These are phyloP conservation scores for Nephrotoma appendiculata DNA, from an alignment of 2,888 invertebrate species.

Conservation along the genomic window DNA sequence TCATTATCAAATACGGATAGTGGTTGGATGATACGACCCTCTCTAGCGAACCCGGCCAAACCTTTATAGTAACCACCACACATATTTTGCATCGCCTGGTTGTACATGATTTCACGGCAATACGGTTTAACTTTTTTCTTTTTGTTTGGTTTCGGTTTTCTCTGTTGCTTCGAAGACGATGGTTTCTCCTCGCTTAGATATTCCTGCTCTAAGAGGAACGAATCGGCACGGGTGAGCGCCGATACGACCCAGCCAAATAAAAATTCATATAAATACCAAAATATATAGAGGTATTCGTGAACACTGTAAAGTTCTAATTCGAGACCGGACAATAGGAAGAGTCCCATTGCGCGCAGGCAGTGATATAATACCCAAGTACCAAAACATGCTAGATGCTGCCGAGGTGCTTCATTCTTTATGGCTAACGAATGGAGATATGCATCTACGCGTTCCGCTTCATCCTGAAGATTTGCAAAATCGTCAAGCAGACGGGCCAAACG, in stretches of 20 bases:
- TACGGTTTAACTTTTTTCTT: slow-evolving; percentile 55
- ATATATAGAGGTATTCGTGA: slow-evolving; percentile 93
- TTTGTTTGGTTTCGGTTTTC: slow-evolving; percentile 33
- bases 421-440: slow-evolving; percentile 55
- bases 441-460: slow-evolving; percentile 88
- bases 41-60: slow-evolving; percentile 76
- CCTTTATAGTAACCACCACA: slow-evolving; percentile 95
- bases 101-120: slow-evolving; percentile 70
- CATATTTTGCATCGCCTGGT: slow-evolving; percentile 85
- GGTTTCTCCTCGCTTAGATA: slow-evolving; percentile 33
- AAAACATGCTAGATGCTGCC: slow-evolving; percentile 69
- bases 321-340: slow-evolving; percentile 85
- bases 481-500: slow-evolving; percentile 79
- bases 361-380: slow-evolving; percentile 94
- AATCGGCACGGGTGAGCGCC: slow-evolving; percentile 78
- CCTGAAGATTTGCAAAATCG: slow-evolving; percentile 82
- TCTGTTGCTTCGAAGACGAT: slow-evolving; percentile 22
- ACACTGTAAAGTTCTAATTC: slow-evolving; percentile 90
- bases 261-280: slow-evolving; percentile 88
- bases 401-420: slow-evolving; percentile 47
- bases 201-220: slow-evolving; percentile 64
- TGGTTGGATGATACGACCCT: slow-evolving; percentile 73
- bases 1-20: slow-evolving; percentile 85
- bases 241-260: slow-evolving; percentile 89
- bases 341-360: slow-evolving; percentile 81